Conservation (phyloP, 2,888 invertebrate species). For the Dryobota labecula region DNA sequence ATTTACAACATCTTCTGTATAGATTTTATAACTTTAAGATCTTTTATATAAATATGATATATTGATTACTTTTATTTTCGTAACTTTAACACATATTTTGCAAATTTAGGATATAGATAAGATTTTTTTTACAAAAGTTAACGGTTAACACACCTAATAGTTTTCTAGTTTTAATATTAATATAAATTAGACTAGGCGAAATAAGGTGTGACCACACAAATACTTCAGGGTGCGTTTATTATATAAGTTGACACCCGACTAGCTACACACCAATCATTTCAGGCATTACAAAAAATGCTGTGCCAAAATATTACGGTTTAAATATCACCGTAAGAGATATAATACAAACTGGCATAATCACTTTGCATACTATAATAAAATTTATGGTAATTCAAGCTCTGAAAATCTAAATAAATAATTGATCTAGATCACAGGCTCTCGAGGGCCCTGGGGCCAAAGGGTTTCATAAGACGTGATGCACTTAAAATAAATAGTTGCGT, state of each 20-base stretch:
- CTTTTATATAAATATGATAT: constrained; percentile 46
- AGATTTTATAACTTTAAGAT: constrained; percentile 42
- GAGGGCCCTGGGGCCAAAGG: constrained; percentile 20
- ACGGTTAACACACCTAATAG: constrained; percentile 52
- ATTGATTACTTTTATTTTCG: constrained; percentile 39
- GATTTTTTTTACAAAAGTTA: constrained; percentile 32
- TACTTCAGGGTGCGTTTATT: constrained; percentile 71
- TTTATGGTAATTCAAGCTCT: constrained; percentile 44
- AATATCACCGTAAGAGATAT: constrained; percentile 18
- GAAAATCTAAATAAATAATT: constrained; percentile 52
- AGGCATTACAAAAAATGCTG: constrained; percentile 31
- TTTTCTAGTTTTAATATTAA: constrained; percentile 62
- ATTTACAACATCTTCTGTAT: constrained; percentile 51
- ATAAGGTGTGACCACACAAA: constrained; percentile 73
- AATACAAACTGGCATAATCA: constrained; percentile 30
- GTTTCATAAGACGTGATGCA: constrained; percentile 56
- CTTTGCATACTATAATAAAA: constrained; percentile 30
- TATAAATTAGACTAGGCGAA: constrained; percentile 77
- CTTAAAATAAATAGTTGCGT: constrained; percentile 59
- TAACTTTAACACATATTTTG: constrained; percentile 49
- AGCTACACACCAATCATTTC: constrained; percentile 56
- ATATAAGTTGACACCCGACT: constrained; percentile 61
- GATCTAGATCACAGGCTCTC: constrained; percentile 53
- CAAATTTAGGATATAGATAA: constrained; percentile 34
- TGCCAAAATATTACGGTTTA: constrained; percentile 26